Evolutionary conservation across 2,888 invertebrate genomes (phyloP).

Genomic region (Sphaeridia pumilis): DNA sequence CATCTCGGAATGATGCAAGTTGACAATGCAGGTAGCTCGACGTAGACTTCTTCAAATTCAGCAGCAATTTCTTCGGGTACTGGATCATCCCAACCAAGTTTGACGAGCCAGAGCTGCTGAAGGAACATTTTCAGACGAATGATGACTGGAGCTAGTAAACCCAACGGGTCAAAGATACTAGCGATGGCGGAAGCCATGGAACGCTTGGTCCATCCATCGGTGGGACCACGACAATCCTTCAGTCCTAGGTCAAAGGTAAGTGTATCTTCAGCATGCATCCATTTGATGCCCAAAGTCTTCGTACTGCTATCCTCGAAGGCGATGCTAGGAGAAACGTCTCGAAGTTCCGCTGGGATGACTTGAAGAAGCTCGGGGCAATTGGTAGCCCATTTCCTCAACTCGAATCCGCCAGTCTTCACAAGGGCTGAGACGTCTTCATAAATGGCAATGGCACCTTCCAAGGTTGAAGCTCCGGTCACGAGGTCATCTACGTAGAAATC

Average conservation of each 20-base stretch:
- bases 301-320: neutral
- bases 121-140: neutral
- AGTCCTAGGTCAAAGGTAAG: neutral
- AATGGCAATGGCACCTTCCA: constrained; percentile 19
- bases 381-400: constrained; percentile 34
- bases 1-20: neutral
- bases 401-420: constrained; percentile 19
- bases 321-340: neutral
- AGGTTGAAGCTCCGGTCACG: constrained; percentile 25
- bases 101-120: neutral
- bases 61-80: neutral
- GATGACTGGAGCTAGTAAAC: neutral
- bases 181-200: neutral
- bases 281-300: neutral
- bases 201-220: neutral
- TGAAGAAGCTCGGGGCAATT: constrained; percentile 15
- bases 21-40: neutral
- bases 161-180: neutral
- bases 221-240: too few relatives aligned
- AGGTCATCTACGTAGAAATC: constrained; percentile 38
- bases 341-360: constrained; percentile 8
- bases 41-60: neutral
- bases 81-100: neutral
- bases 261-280: neutral
- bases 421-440: constrained; percentile 19